Evolutionary conservation across 2,888 invertebrate species (phyloP).

Genomic region (Hedychridium roseum): DNA sequence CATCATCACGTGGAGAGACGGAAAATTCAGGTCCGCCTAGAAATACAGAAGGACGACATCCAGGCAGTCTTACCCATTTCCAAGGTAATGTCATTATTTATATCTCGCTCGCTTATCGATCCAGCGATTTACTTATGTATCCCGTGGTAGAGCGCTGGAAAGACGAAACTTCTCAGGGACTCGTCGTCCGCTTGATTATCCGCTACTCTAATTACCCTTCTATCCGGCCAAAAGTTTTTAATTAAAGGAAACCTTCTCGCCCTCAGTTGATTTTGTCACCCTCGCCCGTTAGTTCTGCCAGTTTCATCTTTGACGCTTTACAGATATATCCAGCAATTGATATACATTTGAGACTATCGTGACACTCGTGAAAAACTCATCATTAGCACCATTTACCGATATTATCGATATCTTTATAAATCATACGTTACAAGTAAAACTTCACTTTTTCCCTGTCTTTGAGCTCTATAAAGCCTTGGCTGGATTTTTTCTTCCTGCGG

Average conservation of each 20-base stretch:
- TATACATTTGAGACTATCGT: too few relatives aligned
- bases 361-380: too few relatives aligned
- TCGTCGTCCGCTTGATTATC: constrained; percentile 44
- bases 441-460: too few relatives aligned
- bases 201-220: constrained; percentile 38
- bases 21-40: constrained; percentile 82
- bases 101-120: not conserved
- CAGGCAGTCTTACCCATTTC: constrained; percentile 93
- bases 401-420: too few relatives aligned
- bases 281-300: not conserved
- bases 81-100: constrained; percentile 74
- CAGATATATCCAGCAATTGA: too few relatives aligned
- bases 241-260: constrained; percentile 31
- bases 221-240: constrained; percentile 34
- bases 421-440: too few relatives aligned
- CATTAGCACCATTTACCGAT: too few relatives aligned
- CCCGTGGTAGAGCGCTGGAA: too few relatives aligned
- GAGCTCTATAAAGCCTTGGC: too few relatives aligned
- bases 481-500: not conserved
- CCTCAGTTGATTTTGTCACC: constrained; percentile 4
- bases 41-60: constrained; percentile 92
- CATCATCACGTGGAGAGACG: constrained; percentile 60
- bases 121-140: constrained; percentile 3
- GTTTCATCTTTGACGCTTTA: too few relatives aligned
- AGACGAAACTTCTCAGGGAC: constrained; percentile 40